phyloP scores from a whole-genome alignment of 2,888 invertebrate genomes.

The Choristoneura rosaceana region DNA sequence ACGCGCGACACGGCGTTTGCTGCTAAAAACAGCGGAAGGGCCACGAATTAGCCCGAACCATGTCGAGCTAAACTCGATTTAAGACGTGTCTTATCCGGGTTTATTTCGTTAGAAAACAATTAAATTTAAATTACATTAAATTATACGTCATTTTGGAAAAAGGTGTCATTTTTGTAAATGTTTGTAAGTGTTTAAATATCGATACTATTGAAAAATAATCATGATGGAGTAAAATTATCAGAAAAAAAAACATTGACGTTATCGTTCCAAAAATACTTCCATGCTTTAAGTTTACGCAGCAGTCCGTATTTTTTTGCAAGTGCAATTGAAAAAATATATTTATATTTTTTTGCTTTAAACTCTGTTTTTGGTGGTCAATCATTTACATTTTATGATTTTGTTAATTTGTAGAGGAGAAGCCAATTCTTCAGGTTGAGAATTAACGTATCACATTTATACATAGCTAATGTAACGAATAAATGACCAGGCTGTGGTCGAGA shows the following conservation, averaged over 20 bases:
- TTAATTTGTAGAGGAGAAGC: not conserved
- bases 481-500: too few relatives aligned
- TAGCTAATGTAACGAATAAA: too few relatives aligned
- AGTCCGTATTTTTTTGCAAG: not conserved
- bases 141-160: too few relatives aligned
- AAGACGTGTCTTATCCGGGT: too few relatives aligned
- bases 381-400: not conserved
- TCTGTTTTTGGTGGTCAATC: not conserved
- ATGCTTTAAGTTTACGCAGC: not conserved
- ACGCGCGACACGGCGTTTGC: too few relatives aligned
- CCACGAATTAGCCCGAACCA: too few relatives aligned
- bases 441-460: not conserved
- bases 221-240: not conserved
- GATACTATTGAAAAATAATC: not conserved
- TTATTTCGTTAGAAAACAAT: too few relatives aligned
- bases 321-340: constrained; percentile 1
- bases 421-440: not conserved
- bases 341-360: not conserved
- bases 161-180: too few relatives aligned
- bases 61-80: too few relatives aligned
- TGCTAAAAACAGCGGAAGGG: too few relatives aligned
- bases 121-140: too few relatives aligned
- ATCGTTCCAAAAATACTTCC: not conserved
- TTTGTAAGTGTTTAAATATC: not conserved
- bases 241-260: not conserved